These are phyloP conservation scores for Polymixis flavicincta DNA, from an alignment of 2,888 invertebrate genomes.

Conservation along the genomic window DNA sequence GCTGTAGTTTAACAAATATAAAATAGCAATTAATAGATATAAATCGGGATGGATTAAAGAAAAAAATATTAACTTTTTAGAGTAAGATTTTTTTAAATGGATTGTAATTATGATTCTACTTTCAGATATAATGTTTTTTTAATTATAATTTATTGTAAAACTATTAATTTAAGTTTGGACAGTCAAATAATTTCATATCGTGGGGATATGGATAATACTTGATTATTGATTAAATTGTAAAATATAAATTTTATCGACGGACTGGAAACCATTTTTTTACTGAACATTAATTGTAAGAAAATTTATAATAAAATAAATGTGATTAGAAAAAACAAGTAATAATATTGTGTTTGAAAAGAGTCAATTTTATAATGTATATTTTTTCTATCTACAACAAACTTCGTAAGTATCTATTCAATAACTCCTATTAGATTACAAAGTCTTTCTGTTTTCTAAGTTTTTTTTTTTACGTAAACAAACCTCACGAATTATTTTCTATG, in stretches of 20 bases:
- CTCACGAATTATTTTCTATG: conserved; percentile 57
- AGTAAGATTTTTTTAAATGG: neutral
- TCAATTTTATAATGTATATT: conserved; percentile 59
- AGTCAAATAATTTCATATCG: neutral
- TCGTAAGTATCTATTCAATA: conserved; percentile 59
- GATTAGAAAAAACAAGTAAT: neutral
- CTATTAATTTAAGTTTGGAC: neutral
- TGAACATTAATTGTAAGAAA: neutral
- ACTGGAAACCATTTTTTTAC: neutral
- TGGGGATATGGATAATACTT: too few species aligned
- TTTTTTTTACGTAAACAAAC: conserved; percentile 56
- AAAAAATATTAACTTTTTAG: neutral
- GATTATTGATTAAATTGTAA: too few species aligned
- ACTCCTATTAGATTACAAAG: conserved; percentile 68
- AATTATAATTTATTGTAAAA: too few species aligned
- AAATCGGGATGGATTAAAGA: neutral
- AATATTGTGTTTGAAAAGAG: conserved; percentile 22
- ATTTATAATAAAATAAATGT: neutral
- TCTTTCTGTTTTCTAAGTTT: conserved; percentile 70
- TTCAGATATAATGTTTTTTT: neutral
- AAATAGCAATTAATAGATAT: neutral
- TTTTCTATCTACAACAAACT: conserved; percentile 73
- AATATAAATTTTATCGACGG: neutral
- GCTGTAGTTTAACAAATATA: neutral
- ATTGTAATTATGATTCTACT: neutral